Percentiles rank a stretch among this genome's conserved stretches.
These are phyloP conservation scores for Lumbricus terrestris DNA, from an alignment of 2,888 invertebrate genomes.

Conservation along the genomic window DNA sequence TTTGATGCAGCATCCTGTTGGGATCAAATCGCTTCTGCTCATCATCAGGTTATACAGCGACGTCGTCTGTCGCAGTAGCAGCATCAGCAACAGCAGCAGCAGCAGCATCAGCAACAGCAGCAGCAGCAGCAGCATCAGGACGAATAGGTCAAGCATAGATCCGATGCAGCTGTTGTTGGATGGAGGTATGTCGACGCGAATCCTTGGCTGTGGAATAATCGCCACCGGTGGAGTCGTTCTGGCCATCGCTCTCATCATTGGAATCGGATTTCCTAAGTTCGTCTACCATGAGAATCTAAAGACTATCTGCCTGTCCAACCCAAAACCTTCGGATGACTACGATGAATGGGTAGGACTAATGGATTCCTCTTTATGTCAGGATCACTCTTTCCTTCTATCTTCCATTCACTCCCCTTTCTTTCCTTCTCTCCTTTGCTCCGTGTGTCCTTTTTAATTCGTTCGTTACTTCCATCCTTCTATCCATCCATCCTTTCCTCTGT, in stretches of 20 bases:
- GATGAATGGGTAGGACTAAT: slow-evolving; percentile 39
- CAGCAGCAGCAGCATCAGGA: not conserved
- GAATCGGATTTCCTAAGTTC: slow-evolving; percentile 47
- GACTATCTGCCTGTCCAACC: slow-evolving; percentile 43
- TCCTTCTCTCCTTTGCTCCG: too few species aligned
- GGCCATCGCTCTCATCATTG: slow-evolving; percentile 46
- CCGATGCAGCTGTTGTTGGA: not conserved
- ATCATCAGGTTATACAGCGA: not conserved
- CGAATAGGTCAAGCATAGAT: not conserved
- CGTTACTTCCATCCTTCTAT: too few species aligned
- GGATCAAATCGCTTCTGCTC: too few species aligned
- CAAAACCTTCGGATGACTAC: slow-evolving; percentile 38
- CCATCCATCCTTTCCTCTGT: too few species aligned
- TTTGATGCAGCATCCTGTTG: too few species aligned
- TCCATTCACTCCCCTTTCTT: too few species aligned
- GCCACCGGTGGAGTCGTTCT: slow-evolving; percentile 44
- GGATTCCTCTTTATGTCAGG: not conserved
- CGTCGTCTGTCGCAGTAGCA: not conserved
- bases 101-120: not conserved
- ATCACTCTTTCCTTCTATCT: too few species aligned
- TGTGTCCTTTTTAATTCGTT: too few species aligned
- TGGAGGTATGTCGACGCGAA: slow-evolving; percentile 29
- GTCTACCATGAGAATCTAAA: slow-evolving; percentile 42
- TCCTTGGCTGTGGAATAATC: slow-evolving; percentile 45
- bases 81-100: too few species aligned